Evolutionary conservation across 2,888 invertebrate species (phyloP).

Genomic region (Galeopsomyia nigrocyanea): DNA sequence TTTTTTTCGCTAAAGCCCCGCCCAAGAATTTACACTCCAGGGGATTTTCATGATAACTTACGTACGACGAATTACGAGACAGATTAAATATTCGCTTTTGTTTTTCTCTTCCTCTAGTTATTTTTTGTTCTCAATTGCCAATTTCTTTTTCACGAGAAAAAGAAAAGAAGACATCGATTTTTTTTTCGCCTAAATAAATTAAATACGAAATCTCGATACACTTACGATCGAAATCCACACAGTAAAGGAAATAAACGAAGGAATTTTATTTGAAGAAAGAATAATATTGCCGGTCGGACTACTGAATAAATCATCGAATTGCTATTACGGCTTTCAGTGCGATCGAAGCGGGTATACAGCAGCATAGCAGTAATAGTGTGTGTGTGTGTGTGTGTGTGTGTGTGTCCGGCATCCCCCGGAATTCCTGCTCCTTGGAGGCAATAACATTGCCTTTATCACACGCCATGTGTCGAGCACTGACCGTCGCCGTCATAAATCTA

Average conservation of each 20-base stretch:
- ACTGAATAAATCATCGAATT: constrained; percentile 23
- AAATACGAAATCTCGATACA: too few relatives aligned
- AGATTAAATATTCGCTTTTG: constrained; percentile 53
- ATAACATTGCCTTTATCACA: background rate
- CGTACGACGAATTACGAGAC: constrained; percentile 50
- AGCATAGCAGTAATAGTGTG: too few relatives aligned
- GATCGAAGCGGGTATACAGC: background rate
- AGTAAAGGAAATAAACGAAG: too few relatives aligned
- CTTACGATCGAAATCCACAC: too few relatives aligned
- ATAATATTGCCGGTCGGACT: background rate
- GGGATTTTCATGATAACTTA: constrained; percentile 50
- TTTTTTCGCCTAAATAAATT: too few relatives aligned
- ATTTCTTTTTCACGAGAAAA: background rate
- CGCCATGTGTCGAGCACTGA: background rate
- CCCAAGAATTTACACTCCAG: constrained; percentile 52
- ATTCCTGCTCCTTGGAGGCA: background rate
- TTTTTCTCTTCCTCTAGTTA: constrained; percentile 21
- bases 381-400: background rate
- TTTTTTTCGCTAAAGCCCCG: constrained; percentile 42
- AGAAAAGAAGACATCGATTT: background rate
- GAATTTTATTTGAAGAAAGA: too few relatives aligned
- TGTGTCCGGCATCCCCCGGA: constrained; percentile 13
- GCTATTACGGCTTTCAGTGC: constrained; percentile 10
- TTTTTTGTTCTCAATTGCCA: background rate
- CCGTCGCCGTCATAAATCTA: constrained; percentile 33